phyloP scores from a whole-genome alignment of 2,113 vertebrate species.

The Bungarus multicinctus region DNA sequence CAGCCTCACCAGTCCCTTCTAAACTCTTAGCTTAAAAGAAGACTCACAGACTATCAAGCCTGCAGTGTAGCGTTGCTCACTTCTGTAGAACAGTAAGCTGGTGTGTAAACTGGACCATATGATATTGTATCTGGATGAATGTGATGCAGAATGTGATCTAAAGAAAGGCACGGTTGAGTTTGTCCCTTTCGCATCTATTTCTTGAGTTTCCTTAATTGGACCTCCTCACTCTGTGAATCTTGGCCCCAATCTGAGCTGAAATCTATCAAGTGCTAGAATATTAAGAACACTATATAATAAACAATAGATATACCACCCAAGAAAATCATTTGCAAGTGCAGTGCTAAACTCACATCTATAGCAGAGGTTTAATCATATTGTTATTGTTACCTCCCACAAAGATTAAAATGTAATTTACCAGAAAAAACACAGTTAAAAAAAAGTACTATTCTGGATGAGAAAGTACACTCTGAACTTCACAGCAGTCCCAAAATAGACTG shows the following conservation, averaged over 20 bases:
- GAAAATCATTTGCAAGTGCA: neutral
- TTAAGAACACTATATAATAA: neutral
- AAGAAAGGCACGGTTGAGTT: neutral
- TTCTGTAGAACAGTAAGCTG: neutral
- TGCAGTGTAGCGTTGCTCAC: neutral
- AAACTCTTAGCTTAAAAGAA: neutral
- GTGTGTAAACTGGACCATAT: neutral
- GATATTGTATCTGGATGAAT: neutral
- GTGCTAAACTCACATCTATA: neutral
- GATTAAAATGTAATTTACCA: slow-evolving; percentile 59
- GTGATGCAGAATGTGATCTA: neutral
- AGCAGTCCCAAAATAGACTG: slow-evolving; percentile 57
- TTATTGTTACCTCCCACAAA: slow-evolving; percentile 19
- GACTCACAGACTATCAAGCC: neutral
- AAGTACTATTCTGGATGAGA: slow-evolving; percentile 54
- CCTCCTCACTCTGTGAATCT: neutral
- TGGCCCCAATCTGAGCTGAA: neutral
- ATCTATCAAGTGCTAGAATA: neutral
- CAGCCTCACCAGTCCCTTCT: neutral
- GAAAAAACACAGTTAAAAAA: slow-evolving; percentile 48
- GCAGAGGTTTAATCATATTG: slow-evolving; percentile 1
- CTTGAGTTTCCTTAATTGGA: neutral
- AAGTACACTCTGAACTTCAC: slow-evolving; percentile 65
- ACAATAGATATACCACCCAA: slow-evolving; percentile 11
- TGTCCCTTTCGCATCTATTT: neutral